phyloP scores from a whole-genome alignment of 2,888 invertebrate genomes.

The Lasioglossum vierecki region DNA sequence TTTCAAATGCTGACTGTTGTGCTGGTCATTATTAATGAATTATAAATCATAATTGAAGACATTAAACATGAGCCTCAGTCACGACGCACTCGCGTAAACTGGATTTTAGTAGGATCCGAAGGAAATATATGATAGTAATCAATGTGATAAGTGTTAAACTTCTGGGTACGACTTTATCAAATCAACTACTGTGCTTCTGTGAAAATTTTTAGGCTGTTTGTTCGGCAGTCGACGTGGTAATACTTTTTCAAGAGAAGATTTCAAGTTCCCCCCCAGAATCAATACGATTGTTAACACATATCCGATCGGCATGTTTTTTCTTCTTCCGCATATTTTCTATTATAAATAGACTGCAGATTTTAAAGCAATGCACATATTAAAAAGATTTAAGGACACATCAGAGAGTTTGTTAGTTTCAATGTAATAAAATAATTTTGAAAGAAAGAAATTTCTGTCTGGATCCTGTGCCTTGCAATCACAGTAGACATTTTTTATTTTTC shows the following conservation, averaged over 20 bases:
- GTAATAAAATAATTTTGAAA: too few relatives aligned
- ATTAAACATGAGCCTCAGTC: neutral
- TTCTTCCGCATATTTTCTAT: neutral
- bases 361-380: too few relatives aligned
- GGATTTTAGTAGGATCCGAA: neutral
- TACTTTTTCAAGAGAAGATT: neutral
- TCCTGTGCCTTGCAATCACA: too few relatives aligned
- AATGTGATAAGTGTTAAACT: neutral
- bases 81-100: neutral
- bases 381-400: too few relatives aligned
- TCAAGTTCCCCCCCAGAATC: too few relatives aligned
- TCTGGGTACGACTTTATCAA: neutral
- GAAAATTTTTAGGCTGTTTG: neutral
- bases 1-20: neutral
- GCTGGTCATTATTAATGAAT: neutral
- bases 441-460: too few relatives aligned
- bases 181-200: neutral
- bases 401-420: too few relatives aligned
- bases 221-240: neutral
- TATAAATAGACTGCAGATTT: neutral
- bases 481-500: too few relatives aligned
- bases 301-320: neutral
- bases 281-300: neutral
- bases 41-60: too few relatives aligned
- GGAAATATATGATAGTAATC: neutral